phyloP scores from a whole-genome alignment of 2,888 invertebrate species.

The Diarsia rubi region DNA sequence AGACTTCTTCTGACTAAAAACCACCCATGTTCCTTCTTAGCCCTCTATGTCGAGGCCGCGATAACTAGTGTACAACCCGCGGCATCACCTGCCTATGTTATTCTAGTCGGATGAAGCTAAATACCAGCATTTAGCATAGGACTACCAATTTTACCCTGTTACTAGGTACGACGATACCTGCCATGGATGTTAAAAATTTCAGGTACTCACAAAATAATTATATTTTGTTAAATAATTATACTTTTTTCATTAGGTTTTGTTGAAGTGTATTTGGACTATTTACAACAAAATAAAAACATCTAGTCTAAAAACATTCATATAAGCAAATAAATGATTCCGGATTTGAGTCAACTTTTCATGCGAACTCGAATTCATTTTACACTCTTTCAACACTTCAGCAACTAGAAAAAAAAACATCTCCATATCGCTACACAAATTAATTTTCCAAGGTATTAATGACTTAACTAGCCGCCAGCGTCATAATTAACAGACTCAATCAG shows the following conservation, averaged over 20 bases:
- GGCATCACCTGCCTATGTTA: not conserved
- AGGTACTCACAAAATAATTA: no score
- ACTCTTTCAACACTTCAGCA: not conserved
- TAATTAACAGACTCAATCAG: constrained; percentile 53
- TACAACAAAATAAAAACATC: not conserved
- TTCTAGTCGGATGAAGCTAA: not conserved
- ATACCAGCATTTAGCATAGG: not conserved
- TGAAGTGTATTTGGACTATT: not conserved
- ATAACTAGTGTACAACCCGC: no score
- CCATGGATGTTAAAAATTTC: not conserved
- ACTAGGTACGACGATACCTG: not conserved
- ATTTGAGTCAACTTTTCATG: not conserved
- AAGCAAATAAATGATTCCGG: not conserved
- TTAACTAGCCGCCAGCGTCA: constrained; percentile 18
- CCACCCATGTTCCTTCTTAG: no score
- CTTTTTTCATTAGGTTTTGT: not conserved
- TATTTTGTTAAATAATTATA: no score
- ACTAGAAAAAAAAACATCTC: not conserved
- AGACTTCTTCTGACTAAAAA: no score
- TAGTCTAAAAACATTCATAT: not conserved
- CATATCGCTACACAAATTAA: not conserved
- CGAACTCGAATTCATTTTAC: not conserved
- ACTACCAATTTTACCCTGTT: not conserved
- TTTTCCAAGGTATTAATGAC: constrained; percentile 18
- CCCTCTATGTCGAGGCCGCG: no score